Base-by-base conservation (phyloP, 2,888 invertebrate species). In the Galerucella pusilla region DNA sequence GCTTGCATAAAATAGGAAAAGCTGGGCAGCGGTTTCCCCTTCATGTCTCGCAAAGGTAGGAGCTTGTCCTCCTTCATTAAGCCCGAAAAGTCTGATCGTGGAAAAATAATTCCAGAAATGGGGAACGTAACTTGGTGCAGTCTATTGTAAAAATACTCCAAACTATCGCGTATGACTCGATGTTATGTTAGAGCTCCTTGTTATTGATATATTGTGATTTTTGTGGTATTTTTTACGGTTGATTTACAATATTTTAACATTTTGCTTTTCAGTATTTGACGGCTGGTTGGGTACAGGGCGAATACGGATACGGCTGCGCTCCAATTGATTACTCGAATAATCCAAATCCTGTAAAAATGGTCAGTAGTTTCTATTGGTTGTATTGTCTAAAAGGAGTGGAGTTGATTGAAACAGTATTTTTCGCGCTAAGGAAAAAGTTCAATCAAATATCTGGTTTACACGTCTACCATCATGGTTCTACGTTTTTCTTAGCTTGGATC, bases 401-500 rank as follows among this genome's bases (percentile, higher is more conserved):
- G 84, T 86, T 94, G 2, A 81, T 90, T 0, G 94, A 94, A 85
- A 94, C 94, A 0, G 84, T 91, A 5, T 92, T 94, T 85, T 94
- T 94, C 83, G 87, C 93, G 14, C 84, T 94, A 80, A 89, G 94
- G 75, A 93, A 94, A 86, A 94, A 92, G 84, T 89, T 91, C 75
- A 90, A 90, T 63, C 94, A 94, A 87, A 91, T 93, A 7, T 91
- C 94, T 0, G 91, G 90, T 77, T 87, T 94, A 64, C 94, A 94
- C 80, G 87, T 94, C 2, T 94, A 94, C 83, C 94, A 94, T 86
- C 94, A 94, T 80, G 87, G 90, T 67, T 89, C 91, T 67, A 90
- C 93, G 0, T 84, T 92, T 52, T 83, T 90, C 12, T 87, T 94
- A 3, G 85, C 91, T 0, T 94, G 93, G 91, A 79, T 90, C 0